phyloP scores from a whole-genome alignment of 30 jellyfish, hydroid and myxozoan species.

The Pelagia noctiluca region DNA sequence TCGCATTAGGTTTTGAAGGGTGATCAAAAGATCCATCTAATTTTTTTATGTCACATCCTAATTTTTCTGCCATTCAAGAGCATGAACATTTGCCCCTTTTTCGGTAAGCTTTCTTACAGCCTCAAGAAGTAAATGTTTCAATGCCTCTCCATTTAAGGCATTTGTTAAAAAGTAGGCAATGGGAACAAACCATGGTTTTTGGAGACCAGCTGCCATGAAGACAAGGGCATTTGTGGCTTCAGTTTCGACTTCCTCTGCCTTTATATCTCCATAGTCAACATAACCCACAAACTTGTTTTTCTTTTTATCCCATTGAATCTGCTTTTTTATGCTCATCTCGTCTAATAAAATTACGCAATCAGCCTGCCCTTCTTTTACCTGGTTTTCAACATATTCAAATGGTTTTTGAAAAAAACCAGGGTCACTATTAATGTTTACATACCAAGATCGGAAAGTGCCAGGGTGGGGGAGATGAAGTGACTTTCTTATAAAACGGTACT shows the following conservation, averaged over 20 bases:
- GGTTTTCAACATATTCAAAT: background rate
- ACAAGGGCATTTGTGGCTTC: slow-evolving; percentile 43
- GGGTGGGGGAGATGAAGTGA: slow-evolving; percentile 45
- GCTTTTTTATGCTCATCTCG: slow-evolving; percentile 31
- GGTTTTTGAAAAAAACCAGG: slow-evolving; percentile 32
- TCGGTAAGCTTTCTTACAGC: slow-evolving; percentile 30
- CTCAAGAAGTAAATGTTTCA: slow-evolving; percentile 2
- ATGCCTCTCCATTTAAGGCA: background rate
- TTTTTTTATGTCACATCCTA: slow-evolving; percentile 2
- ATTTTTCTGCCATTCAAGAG: slow-evolving; percentile 55
- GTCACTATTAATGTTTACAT: slow-evolving; percentile 26
- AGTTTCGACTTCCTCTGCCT: slow-evolving; percentile 24
- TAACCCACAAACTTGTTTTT: slow-evolving; percentile 44
- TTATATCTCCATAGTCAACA: slow-evolving; percentile 38
- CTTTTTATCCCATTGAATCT: slow-evolving; percentile 32
- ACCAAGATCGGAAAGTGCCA: slow-evolving; percentile 23
- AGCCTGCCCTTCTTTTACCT: background rate
- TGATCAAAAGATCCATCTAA: slow-evolving; percentile 48
- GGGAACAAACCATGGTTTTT: too few species aligned
- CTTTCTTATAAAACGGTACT: slow-evolving; percentile 17
- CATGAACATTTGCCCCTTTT: slow-evolving; percentile 23
- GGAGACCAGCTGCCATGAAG: slow-evolving; percentile 17
- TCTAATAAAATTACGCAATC: slow-evolving; percentile 30
- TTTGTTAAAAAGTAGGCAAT: slow-evolving; percentile 31
- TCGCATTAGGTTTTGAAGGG: slow-evolving; percentile 20